A percentile compares a stretch with the other conserved stretches of the same genome.
These are phyloP conservation scores for Nephrocerus scutellatus DNA, from an alignment of 2,888 invertebrate species.

Conservation along the genomic window DNA sequence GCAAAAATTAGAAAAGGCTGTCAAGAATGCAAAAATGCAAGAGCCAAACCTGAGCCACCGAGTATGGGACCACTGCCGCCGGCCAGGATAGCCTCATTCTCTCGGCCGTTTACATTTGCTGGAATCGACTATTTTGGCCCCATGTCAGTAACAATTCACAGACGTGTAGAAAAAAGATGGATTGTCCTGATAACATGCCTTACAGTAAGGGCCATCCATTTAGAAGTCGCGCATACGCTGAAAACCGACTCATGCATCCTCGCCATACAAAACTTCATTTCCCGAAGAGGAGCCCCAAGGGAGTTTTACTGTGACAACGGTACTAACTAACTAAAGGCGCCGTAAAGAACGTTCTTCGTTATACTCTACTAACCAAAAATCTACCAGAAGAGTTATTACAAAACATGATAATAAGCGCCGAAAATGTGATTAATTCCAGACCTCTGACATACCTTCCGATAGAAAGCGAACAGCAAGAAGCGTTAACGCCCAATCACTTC, in stretches of 20 bases:
- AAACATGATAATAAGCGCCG: constrained; percentile 9
- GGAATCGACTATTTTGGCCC: constrained; percentile 18
- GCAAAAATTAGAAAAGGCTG: constrained; percentile 12
- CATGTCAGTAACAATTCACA: constrained; percentile 8
- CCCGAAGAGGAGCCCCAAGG: constrained; percentile 15
- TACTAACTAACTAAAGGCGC: constrained; percentile 13
- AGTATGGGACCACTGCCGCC: constrained; percentile 17
- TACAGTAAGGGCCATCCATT: constrained; percentile 13
- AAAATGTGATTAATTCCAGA: constrained; percentile 9
- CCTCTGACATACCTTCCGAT: constrained; percentile 10
- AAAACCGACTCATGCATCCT: constrained; percentile 21
- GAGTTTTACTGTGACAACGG: constrained; percentile 17
- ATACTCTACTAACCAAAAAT: constrained; percentile 3
- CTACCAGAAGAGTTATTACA: constrained; percentile 6
- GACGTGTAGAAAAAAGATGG: constrained; percentile 14
- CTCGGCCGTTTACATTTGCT: constrained; percentile 16
- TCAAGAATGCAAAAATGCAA: constrained; percentile 8
- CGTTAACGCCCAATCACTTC: constrained; percentile 10
- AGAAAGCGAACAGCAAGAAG: constrained; percentile 5
- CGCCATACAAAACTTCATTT: constrained; percentile 21
- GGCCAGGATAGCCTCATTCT: not conserved
- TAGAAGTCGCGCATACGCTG: constrained; percentile 17
- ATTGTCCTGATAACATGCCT: constrained; percentile 12
- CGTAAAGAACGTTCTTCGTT: constrained; percentile 5
- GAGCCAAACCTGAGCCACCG: constrained; percentile 15